Evolutionary conservation across 1,140 invertebrate species (phyloP), one percentile per base, ranked within the genome.

Genomic region (Camponotus floridanus): DNA sequence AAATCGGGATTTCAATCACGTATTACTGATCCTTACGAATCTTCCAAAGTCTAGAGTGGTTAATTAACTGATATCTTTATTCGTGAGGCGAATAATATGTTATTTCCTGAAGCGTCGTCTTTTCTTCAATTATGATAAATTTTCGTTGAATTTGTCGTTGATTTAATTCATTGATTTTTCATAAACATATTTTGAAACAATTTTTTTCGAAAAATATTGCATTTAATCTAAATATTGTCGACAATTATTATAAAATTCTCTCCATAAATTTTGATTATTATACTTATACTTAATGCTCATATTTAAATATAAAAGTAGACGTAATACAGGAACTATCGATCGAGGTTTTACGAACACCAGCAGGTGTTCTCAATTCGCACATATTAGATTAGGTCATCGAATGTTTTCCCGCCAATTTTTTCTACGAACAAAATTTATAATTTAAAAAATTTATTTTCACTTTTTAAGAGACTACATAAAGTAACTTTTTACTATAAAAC

Each of bases 321-420:
- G 55, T 62, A 62, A 62, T 48, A 61, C 33, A 57, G 85, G 67
- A 86, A 87, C 85, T 90, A 90, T 90, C 88, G 89, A 90, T 57
- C 86, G 68, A 62, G 11, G 21, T 78, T 73, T 88, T 51, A 48
- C 57, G 45, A 48, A 18, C n/a, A 33, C 51, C 9, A 21, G 85
- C 88, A 89, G 89, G 88, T 90, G 89, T 90, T 89, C 89, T 90
- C 89, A 90, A 87, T 85, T 90, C 64, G 3, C 42, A 78, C 74
- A 48, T 78, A 48, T 9, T 48, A 68, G 33, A 26, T 79, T 79
- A 21, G 11, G n/a, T 68, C 45, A 9, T 36, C 15, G 15, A 36
- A 33, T 36, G 8, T 57, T 39, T 70, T 59, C 33, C 48, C 78
- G 45, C 33, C 21, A 36, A 79, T 57, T 55, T 68, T 70, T 80